phyloP scores from a whole-genome alignment of 2,888 invertebrate species.

The Eristalinus aeneus region DNA sequence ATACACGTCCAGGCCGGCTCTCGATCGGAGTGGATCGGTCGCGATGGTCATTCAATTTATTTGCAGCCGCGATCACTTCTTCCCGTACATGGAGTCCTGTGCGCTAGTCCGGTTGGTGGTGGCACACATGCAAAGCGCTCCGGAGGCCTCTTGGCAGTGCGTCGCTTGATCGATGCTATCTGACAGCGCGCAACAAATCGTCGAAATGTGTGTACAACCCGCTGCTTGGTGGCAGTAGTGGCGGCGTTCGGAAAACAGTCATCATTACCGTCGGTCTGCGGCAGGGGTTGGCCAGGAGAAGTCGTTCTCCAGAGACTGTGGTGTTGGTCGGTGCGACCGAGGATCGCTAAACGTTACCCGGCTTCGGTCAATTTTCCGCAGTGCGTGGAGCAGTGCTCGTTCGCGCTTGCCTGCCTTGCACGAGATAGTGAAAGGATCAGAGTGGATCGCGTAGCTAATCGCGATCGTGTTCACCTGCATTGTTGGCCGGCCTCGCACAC shows the following conservation, averaged over 20 bases:
- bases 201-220: conserved; percentile 55
- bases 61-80: conserved; percentile 51
- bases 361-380: conserved; percentile 17
- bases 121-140: conserved; percentile 34
- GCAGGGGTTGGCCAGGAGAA: conserved; percentile 21
- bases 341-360: conserved; percentile 22
- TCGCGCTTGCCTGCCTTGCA: neutral
- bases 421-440: conserved; percentile 64
- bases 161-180: conserved; percentile 71
- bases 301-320: conserved; percentile 22
- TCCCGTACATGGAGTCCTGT: conserved; percentile 57
- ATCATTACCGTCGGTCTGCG: conserved; percentile 44
- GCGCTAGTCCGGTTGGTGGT: conserved; percentile 13
- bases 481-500: conserved; percentile 34
- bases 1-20: conserved; percentile 3
- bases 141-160: conserved; percentile 52
- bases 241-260: conserved; percentile 46
- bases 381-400: conserved; percentile 48
- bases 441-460: conserved; percentile 66
- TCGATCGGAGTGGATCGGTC: neutral
- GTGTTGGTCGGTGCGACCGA: neutral
- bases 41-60: conserved; percentile 66
- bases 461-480: conserved; percentile 70
- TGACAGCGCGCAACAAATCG: conserved; percentile 72
- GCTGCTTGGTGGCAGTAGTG: neutral